Conservation (phyloP, 2,113 vertebrate genomes). For the Stigmatopora nigra region DNA sequence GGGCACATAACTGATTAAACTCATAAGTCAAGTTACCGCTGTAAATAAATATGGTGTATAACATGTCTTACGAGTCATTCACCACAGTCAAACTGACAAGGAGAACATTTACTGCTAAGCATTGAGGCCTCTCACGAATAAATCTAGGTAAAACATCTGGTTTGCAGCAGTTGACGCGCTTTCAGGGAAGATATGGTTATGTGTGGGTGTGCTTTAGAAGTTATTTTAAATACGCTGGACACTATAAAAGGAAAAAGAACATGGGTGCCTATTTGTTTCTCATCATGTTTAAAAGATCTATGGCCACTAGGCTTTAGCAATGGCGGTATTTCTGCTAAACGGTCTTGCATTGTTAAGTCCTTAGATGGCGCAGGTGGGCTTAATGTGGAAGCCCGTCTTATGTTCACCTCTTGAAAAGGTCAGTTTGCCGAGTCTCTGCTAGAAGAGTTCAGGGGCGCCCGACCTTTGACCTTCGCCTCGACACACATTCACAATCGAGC, state of each 20-base stretch:
- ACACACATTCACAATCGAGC: constrained; percentile 4
- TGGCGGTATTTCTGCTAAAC: background rate
- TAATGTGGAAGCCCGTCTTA: background rate
- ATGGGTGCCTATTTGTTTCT: no score
- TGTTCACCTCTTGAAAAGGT: background rate
- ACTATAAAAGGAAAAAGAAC: no score
- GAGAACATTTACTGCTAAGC: background rate
- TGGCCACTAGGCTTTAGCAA: background rate
- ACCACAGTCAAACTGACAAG: background rate
- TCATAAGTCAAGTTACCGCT: no score
- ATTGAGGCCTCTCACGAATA: background rate
- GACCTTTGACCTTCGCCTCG: background rate
- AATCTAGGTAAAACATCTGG: background rate
- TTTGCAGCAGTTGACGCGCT: background rate
- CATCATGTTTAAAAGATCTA: no score
- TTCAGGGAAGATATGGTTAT: background rate
- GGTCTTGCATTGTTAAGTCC: background rate
- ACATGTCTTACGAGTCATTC: background rate
- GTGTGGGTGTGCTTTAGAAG: no score
- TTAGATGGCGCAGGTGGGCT: constrained; percentile 1
- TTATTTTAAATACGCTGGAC: no score
- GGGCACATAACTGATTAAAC: background rate
- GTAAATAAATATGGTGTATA: no score
- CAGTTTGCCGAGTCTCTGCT: background rate
- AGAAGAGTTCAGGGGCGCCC: constrained; percentile 9